Base-by-base conservation (phyloP, 2,888 invertebrate genomes). In the Netelia fuscicornis region DNA sequence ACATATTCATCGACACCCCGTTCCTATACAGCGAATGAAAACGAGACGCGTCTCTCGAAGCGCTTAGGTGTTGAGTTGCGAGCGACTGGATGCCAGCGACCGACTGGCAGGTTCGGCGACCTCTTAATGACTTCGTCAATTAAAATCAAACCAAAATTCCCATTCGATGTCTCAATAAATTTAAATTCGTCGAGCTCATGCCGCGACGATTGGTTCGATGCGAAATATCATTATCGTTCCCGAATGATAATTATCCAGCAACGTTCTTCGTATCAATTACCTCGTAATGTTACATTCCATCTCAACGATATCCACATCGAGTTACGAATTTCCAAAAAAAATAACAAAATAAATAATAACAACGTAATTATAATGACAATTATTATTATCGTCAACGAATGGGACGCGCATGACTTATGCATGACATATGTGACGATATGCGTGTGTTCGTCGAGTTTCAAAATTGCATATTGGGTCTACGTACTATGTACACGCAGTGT, bases 41-140 rank as follows among this genome's bases (percentile, higher is more conserved):
- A 78, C 42, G 74, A 78, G 78, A 68, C 82, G 48, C 30, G 65
- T 44, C 64, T 48, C 56, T 54, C 37, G 37, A 6, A 37, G 37
- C 37, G 37, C 52, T 62, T 62, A 30, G 52, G 23, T n/a, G 48
- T 23, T 60, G 72, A 60, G 60, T 42, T 74, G 20, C 58, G 71
- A 71, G 8, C 37, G 10, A 2, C 30, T 62, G 30, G 10, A 9
- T 25, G 65, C 60, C 72, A 64, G 71, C 44, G 64, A 62, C 65
- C 85, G 82, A 84, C 88, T 86, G 78, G 87, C 88, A 88, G 88
- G 92, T 91, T 92, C 92, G 89, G 87, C 90, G 92, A 92, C 92
- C 91, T 85, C 90, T 88, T 89, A 88, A 88, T 88, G 90, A 88
- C 86, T 83, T 83, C 87, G 84, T 84, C 91, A 90, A 91, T 91